These are phyloP conservation scores for Gasterosteus aculeatus DNA, from an alignment of 2,113 vertebrate genomes.

Conservation along the genomic window DNA sequence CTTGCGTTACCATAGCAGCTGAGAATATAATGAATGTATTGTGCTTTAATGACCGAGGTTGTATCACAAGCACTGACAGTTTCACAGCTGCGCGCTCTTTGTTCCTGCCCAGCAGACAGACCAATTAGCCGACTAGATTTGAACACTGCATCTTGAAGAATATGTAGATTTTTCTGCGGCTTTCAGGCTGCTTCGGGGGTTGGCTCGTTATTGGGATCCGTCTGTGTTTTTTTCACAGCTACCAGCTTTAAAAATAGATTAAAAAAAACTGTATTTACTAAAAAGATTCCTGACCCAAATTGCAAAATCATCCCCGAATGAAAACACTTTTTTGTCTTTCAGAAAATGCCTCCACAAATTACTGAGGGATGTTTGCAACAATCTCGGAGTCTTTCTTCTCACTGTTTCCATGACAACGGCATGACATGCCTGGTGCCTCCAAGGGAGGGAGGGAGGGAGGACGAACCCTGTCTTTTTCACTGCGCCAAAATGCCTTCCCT, in stretches of 20 bases:
- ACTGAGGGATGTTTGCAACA: conserved; percentile 78
- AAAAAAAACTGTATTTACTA: background rate
- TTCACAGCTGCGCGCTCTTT: conserved; percentile 8
- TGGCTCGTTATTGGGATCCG: background rate
- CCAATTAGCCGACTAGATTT: background rate
- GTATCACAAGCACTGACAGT: conserved; percentile 10
- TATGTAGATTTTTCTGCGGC: background rate
- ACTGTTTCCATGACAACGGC: conserved; percentile 84
- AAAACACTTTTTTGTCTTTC: conserved; percentile 61
- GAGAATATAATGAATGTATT: conserved; percentile 51
- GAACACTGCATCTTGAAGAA: background rate
- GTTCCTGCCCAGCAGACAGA: conserved; percentile 4
- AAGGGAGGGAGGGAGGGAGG: conserved; percentile 67
- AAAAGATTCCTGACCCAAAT: conserved; percentile 12
- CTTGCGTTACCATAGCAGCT: conserved; percentile 62
- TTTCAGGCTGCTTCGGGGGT: background rate
- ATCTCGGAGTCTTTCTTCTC: conserved; percentile 78
- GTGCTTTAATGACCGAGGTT: conserved; percentile 46
- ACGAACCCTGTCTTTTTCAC: conserved; percentile 64
- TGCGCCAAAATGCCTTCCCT: conserved; percentile 70
- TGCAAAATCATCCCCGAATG: conserved; percentile 59
- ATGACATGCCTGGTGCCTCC: conserved; percentile 75
- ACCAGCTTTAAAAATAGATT: background rate
- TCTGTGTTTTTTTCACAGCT: background rate
- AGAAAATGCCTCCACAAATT: conserved; percentile 80